phyloP scores from a whole-genome alignment of 2,888 invertebrate genomes.

The Stegophylla sp. region DNA sequence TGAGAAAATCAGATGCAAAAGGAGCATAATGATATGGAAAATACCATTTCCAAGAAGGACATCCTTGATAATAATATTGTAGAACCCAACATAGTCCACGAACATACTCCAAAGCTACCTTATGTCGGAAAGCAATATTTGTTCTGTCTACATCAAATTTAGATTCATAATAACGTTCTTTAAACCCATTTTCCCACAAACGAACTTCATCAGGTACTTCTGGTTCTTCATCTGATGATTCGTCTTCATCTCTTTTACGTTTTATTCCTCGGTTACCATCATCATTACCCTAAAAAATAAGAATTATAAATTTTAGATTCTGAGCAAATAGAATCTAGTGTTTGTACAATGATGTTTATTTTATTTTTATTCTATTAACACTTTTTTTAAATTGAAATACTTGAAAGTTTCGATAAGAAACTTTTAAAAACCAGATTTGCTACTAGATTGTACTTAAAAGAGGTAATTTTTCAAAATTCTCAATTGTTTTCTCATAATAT shows the following conservation, averaged over 20 bases:
- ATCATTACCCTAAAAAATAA: constrained; percentile 34
- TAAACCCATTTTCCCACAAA: constrained; percentile 96
- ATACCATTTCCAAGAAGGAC: constrained; percentile 99
- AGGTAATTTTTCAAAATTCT: too few relatives aligned
- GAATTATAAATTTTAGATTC: constrained; percentile 21
- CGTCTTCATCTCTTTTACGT: constrained; percentile 60
- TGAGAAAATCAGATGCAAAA: constrained; percentile 97
- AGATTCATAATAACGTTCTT: constrained; percentile 95
- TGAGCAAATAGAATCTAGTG: too few relatives aligned
- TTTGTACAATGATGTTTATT: too few relatives aligned
- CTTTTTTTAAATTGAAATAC: too few relatives aligned
- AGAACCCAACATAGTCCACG: constrained; percentile 97
- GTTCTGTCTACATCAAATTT: constrained; percentile 83
- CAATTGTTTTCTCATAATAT: too few relatives aligned
- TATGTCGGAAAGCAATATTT: constrained; percentile 84
- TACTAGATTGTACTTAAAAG: too few relatives aligned
- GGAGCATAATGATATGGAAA: constrained; percentile 99
- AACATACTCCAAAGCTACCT: constrained; percentile 93
- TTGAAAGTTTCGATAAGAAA: too few relatives aligned
- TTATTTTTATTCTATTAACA: too few relatives aligned
- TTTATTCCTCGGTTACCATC: constrained; percentile 36
- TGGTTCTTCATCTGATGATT: constrained; percentile 65
- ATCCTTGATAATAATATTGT: constrained; percentile 96
- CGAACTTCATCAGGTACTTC: constrained; percentile 84
- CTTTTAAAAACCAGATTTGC: too few relatives aligned